Base-by-base conservation (phyloP, 2,888 invertebrate genomes). In the Pseudococcus longispinus region DNA sequence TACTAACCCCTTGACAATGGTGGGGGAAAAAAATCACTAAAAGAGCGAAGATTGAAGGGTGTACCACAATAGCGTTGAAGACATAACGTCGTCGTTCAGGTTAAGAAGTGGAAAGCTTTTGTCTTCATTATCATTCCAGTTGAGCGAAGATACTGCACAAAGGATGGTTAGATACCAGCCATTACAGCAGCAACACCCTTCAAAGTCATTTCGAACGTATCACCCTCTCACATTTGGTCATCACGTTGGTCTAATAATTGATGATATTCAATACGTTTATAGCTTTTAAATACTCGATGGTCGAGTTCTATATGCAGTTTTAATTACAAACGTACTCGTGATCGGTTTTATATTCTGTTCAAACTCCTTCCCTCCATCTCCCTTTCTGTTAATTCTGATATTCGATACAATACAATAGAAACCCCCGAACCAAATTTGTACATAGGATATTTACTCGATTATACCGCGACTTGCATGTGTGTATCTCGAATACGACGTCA, bases 91-190 rank as follows among this genome's bases (percentile, higher is more conserved):
- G 85, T 44, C 85, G 70, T 85, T 85, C 85, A 85, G 85, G 85
- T 85, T 85, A 85, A 85, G 85, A 85, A 85, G 85, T 85, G 85
- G 85, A 85, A 85, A 85, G 85, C 85, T 85, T 85, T 85, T 85
- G 85, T 85, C 85, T 85, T 85, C 85, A 85, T 85, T 85, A 85
- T 85, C 85, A 85, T 85, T 85, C 85, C 85, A 85, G 85, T 44
- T 85, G 85, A 85, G 37, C 85, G 85, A 65, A 85, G 85, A 85
- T 44, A 32, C 37, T 42, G 60, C 85, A 85, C 85, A 85, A 85
- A 74, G 42, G 85, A 85, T 85, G 65, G 85, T 85, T 85, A 85
- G 2, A 32, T 85, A 85, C 85, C 85, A 70, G 60, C 85, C 85
- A 85, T 85, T 85, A 85, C 70, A n/a, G 85, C 84, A 20, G 37